phyloP scores from a whole-genome alignment of 92 coral and sea anemone genomes.

The Isaurus tuberculatus region DNA sequence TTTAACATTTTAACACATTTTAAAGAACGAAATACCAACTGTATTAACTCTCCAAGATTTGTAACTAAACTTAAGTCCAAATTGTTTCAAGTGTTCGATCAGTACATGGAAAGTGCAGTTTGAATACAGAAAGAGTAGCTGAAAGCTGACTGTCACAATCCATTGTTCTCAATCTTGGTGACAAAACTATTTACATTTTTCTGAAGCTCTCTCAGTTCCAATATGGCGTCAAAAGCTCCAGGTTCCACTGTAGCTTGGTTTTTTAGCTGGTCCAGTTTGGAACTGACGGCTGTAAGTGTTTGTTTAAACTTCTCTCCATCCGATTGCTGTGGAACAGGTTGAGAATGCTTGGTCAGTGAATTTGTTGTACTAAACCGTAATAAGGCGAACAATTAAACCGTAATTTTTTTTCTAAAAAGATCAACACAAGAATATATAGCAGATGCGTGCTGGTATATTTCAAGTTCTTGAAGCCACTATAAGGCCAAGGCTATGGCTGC shows the following conservation, averaged over 20 bases:
- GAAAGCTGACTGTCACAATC: neutral
- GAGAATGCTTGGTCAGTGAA: no score
- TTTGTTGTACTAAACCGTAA: no score
- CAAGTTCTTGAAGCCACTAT: no score
- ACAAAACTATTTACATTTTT: slow-evolving; percentile 32
- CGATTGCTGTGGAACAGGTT: neutral
- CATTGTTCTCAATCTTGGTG: slow-evolving; percentile 1
- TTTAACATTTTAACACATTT: no score
- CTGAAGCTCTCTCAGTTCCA: slow-evolving; percentile 41
- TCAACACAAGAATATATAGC: no score
- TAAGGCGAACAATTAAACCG: no score
- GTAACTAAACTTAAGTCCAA: neutral
- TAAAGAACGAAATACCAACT: no score
- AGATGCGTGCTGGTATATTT: no score
- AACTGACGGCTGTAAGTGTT: slow-evolving; percentile 26
- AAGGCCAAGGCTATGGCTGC: no score
- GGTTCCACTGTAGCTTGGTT: slow-evolving; percentile 17
- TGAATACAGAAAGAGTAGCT: neutral
- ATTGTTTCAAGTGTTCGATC: neutral
- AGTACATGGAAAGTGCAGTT: no score
- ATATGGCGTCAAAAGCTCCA: slow-evolving; percentile 9
- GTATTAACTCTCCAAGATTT: no score
- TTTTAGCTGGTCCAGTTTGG: slow-evolving; percentile 27
- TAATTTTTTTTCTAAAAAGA: no score
- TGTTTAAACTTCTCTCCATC: slow-evolving; percentile 40